phyloP scores from a whole-genome alignment of 1,140 invertebrate genomes.

The Subanguina moxae region DNA sequence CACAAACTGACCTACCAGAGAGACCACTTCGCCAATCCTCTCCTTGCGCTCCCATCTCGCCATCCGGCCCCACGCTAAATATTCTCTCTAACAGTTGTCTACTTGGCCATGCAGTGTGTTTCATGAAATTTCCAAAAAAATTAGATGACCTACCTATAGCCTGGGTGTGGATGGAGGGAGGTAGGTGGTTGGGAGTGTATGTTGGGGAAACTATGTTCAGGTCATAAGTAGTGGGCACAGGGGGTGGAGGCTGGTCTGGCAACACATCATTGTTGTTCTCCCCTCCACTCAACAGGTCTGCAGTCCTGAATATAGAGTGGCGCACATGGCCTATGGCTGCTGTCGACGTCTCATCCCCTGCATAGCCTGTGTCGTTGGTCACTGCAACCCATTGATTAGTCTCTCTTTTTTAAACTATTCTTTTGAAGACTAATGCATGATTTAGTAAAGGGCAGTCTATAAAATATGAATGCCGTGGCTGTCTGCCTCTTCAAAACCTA shows the following conservation, averaged over 20 bases:
- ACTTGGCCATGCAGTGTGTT: not conserved
- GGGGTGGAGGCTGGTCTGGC: constrained; percentile 28
- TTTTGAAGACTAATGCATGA: too few relatives aligned
- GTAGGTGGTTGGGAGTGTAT: constrained; percentile 6
- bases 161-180: constrained; percentile 37
- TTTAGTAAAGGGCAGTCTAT: too few relatives aligned
- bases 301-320: constrained; percentile 24
- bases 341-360: constrained; percentile 28
- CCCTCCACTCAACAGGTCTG: constrained; percentile 12
- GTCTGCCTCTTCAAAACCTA: too few relatives aligned
- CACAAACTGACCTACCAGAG: constrained; percentile 54
- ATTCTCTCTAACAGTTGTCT: too few relatives aligned
- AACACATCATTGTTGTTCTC: constrained; percentile 3
- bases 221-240: constrained; percentile 17
- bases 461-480: too few relatives aligned
- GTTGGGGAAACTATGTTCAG: not conserved
- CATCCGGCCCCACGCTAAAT: constrained; percentile 54
- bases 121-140: too few relatives aligned
- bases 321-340: constrained; percentile 38
- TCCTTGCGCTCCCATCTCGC: constrained; percentile 54
- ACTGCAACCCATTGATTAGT: constrained; percentile 13
- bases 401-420: too few relatives aligned
- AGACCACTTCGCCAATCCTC: constrained; percentile 53
- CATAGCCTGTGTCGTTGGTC: constrained; percentile 38
- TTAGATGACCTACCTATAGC: constrained; percentile 23